Evolutionary conservation across 2,797 vertebrate species (phyloP), one percentile per base, ranked within the genome.

Genomic region (Acipenser transmontanus): DNA sequence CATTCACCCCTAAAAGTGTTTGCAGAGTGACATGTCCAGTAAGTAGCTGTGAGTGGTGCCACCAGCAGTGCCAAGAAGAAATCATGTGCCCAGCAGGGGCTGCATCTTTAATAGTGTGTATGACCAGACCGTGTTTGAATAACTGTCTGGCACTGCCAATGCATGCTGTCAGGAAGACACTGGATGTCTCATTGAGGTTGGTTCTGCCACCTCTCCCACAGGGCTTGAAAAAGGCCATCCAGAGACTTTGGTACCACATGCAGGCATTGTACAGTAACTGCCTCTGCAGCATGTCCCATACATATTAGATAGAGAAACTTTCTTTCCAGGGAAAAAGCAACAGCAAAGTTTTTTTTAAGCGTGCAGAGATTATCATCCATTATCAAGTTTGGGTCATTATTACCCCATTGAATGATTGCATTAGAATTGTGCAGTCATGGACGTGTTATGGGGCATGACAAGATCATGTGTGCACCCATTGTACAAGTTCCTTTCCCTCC

Each of bases 121-220:
- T 81, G 86, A 85, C 87, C 87, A 87, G 80, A 77, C 85, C 82
- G 77, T 85, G 60, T 9, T 61, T 61, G 60, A 61, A 61, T 61
- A 61, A 34, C 60, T 61, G 87, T 90, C 87, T 90, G 87, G 81
- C 66, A 78, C 79, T 75, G 81, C 83, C 81, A 80, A 80, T 78
- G 81, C 80, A 70, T 71, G 50, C 83, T 75, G 83, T 82, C 69
- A 71, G 84, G 82, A 81, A 81, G 84, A 84, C 85, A 88, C 80
- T 85, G 87, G 84, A 87, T 89, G 90, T 90, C 89, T 89, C 77
- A 79, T 82, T 76, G 71, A 68, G 73, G 72, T 77, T 62, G 80
- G 74, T 82, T 81, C 83, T 80, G 85, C 87, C 87, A 88, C 78
- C 74, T 4, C 68, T 80, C 84, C 78, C 83, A 57, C 84, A 69